Percentiles rank a stretch among this genome's conserved stretches.
Evolutionary conservation across 2,888 invertebrate genomes (phyloP).

Genomic region (Fabriciana adippe): DNA sequence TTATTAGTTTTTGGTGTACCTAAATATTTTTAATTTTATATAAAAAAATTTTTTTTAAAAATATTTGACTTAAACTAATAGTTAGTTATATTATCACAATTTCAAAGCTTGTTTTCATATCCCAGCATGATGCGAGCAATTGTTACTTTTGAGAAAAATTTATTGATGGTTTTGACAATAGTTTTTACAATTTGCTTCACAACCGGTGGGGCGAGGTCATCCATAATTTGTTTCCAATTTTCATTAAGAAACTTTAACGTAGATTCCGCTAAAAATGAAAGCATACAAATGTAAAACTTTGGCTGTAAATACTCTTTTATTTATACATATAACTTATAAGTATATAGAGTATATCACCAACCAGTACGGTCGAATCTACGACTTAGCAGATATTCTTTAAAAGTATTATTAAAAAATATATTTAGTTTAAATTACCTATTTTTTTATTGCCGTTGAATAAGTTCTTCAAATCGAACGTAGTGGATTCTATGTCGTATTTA

Average conservation of each 20-base stretch:
- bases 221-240: constrained; percentile 76
- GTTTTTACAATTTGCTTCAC: constrained; percentile 73
- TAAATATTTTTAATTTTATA: no score
- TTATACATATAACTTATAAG: no score
- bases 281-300: not conserved
- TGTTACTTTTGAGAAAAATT: constrained; percentile 65
- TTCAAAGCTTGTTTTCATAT: constrained; percentile 44
- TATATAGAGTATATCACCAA: no score
- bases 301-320: not conserved
- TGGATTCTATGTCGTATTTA: constrained; percentile 69
- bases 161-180: constrained; percentile 68
- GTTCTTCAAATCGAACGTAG: constrained; percentile 69
- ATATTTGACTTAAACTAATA: not conserved
- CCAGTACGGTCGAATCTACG: not conserved
- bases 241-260: constrained; percentile 71
- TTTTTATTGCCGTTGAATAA: constrained; percentile 76
- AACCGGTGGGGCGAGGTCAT: constrained; percentile 72
- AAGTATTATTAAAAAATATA: not conserved
- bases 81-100: constrained; percentile 5
- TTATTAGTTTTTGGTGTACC: no score
- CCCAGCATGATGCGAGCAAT: constrained; percentile 55
- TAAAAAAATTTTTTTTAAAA: not conserved
- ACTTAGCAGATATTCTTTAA: not conserved
- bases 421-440: constrained; percentile 54
- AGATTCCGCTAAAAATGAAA: constrained; percentile 49